Conservation (phyloP, 2,113 vertebrate genomes). For the Poecile atricapillus region DNA sequence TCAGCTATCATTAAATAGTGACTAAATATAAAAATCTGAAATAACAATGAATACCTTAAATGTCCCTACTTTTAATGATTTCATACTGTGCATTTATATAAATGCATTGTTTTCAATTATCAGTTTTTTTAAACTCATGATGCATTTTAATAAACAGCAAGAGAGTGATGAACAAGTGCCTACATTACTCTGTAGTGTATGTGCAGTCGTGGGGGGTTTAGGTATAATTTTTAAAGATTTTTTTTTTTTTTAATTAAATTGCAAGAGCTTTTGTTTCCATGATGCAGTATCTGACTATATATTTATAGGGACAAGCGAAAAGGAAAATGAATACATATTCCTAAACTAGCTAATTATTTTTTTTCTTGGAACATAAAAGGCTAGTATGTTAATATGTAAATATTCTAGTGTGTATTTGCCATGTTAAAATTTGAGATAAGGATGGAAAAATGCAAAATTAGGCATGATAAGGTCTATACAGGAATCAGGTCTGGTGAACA, state of each 20-base stretch:
- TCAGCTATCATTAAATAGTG: conserved; percentile 27
- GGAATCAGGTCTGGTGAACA: not conserved
- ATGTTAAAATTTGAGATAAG: not conserved
- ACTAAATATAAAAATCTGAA: not conserved
- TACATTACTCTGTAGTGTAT: not conserved
- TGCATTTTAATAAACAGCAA: not conserved
- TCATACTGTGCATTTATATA: not conserved
- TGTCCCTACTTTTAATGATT: not conserved
- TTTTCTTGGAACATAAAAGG: not conserved
- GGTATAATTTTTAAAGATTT: not conserved
- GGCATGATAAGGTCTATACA: not conserved
- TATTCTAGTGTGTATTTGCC: not conserved
- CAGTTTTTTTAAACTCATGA: not conserved
- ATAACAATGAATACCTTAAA: not conserved
- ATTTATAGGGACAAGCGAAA: not conserved
- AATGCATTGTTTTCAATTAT: not conserved
- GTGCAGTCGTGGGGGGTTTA: not conserved
- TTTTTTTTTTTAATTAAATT: not conserved
- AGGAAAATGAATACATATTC: not conserved
- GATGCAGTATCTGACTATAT: not conserved
- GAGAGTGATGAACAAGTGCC: not conserved
- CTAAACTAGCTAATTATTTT: not conserved
- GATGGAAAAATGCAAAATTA: not conserved
- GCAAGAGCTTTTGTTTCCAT: not conserved
- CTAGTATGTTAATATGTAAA: not conserved